Base-by-base conservation (phyloP, 2,888 invertebrate genomes). In the Phyllotreta cruciferae region DNA sequence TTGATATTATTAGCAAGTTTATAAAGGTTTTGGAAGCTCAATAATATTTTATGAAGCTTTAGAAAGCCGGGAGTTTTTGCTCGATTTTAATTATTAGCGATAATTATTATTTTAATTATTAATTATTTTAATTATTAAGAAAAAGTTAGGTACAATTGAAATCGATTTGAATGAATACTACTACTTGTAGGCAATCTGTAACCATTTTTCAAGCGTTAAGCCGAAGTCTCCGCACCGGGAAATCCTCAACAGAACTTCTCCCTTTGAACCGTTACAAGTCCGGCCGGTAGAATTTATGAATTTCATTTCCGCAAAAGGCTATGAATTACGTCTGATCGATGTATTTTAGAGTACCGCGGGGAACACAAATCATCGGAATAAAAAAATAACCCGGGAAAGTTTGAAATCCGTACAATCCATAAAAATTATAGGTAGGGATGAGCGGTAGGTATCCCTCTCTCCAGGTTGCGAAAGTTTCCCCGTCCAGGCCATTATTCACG, bases 341-440 rank as follows among this genome's bases (percentile, higher is more conserved):
- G 66, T 60, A 66, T 66, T 70, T 68, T 70, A 73, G 67, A 62
- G 60, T 64, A 65, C 73, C 66, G 69, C 6, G 35, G 73, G 70
- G 73, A 67, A 62, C 67, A 70, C 73, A 73, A 72, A 73, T 73
- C 71, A 73, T 60, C 58, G 66, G 63, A 64, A 70, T 70, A 69
- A 69, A 66, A 65, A 65, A 58, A 24, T 24, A 24, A 24, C 24
- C 24, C 24, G 24, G 24, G 68, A 66, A 70, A 71, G 66, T 69
- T 69, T 58, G 66, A 62, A 66, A 68, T 68, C 66, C 63, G 63
- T 53, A 64, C 64, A 58, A 63, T 50, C 68, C 66, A 66, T 66
- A 64, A 68, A 68, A 68, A 68, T 66, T 63, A 66, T 64, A 63
- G 53, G 58, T 58, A 45, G 41, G 45, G 56, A 42, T 24, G 24